Evolutionary conservation across 2,797 vertebrate species (phyloP).

Genomic region (Geotrypetes seraphini): DNA sequence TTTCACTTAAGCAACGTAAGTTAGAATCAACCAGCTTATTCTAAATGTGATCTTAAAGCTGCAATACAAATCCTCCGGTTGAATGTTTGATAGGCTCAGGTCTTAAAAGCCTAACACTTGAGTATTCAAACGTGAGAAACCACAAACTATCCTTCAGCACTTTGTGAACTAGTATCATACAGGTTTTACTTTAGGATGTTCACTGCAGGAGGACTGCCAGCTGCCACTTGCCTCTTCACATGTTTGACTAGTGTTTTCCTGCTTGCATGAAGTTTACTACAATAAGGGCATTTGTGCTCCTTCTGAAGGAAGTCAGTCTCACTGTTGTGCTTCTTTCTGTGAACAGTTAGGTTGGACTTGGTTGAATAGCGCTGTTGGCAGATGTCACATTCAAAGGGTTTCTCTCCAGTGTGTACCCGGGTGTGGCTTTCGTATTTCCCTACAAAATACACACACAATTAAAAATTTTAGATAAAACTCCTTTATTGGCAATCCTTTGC

Average conservation of each 20-base stretch:
- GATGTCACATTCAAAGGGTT: slow-evolving; percentile 93
- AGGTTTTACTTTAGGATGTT: no score
- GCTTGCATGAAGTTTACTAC: slow-evolving; percentile 91
- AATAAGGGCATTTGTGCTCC: slow-evolving; percentile 91
- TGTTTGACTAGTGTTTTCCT: slow-evolving; percentile 92
- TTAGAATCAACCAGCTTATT: no score
- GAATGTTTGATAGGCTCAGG: no score
- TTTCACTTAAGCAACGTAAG: no score
- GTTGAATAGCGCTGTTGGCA: slow-evolving; percentile 94
- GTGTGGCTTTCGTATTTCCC: slow-evolving; percentile 95
- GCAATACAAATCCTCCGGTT: no score
- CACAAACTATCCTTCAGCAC: no score
- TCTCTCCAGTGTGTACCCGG: slow-evolving; percentile 92
- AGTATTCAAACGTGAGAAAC: no score
- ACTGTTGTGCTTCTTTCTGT: slow-evolving; percentile 83
- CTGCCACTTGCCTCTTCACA: slow-evolving; percentile 71
- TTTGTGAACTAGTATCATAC: no score
- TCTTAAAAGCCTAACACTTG: no score
- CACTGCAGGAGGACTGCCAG: not conserved
- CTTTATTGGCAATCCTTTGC: no score
- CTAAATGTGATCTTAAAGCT: no score
- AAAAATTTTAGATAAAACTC: no score
- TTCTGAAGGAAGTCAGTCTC: slow-evolving; percentile 79
- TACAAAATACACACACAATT: slow-evolving; percentile 37
- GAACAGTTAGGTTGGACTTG: slow-evolving; percentile 93